Base-by-base conservation (phyloP, 2,113 vertebrate genomes). In the Mola mola region DNA sequence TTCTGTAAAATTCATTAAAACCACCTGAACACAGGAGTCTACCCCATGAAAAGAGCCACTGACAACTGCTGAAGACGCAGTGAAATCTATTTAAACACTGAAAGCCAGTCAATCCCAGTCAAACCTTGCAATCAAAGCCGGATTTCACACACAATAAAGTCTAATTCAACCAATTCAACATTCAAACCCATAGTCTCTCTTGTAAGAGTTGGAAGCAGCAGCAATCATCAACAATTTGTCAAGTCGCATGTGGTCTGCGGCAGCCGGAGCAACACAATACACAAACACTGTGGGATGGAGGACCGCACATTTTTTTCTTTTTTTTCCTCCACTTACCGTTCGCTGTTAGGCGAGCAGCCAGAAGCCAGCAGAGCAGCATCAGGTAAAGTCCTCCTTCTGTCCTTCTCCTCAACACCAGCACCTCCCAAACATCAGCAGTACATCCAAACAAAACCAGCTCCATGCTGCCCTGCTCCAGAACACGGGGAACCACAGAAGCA, bases 331-430 rank as follows among this genome's bases (percentile, higher is more conserved):
- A 64, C 86, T 86, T 51, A 88, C 86, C 81, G 40, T 71, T 73
- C 29, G 48, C 75, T 17, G 47, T 12, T 49, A 25, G 16, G 49
- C 24, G 67, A 37, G 64, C 76, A 53, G 58, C 62, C 68, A 88
- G 65, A 34, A 88, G 66, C 38, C 78, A 74, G 71, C 75, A 82
- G 80, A 87, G 69, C 82, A 85, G 70, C 80, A 83, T 83, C 81
- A 81, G 75, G 81, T 76, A 50, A 17, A 63, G 25, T 53, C 70
- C 72, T 37, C 75, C 62, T 31, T 66, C 63, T 56, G 53, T 59
- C 66, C 31, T 68, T 26, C 52, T 79, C 64, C 59, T 66, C 66
- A 53, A 70, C 61, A 36, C 21, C 72, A 59, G 49, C 75, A 48
- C 31, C 73, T 72, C 72, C 73, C 63, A 59, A 51, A 60, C 70